These are phyloP conservation scores for Polyommatus icarus DNA, from an alignment of 2,888 invertebrate genomes.

Conservation along the genomic window DNA sequence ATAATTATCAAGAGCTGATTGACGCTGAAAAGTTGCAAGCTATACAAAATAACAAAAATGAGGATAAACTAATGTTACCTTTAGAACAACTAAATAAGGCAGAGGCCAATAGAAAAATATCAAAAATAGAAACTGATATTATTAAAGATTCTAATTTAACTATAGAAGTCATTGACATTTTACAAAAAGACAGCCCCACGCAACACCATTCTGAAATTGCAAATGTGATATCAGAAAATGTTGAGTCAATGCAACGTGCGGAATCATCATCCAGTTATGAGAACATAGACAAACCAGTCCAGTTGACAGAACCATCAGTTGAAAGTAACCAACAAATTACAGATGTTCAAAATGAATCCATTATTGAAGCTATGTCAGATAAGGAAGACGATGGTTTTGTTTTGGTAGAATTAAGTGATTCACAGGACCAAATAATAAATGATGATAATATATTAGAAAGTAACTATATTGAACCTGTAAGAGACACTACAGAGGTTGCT, in stretches of 20 bases:
- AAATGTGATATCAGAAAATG: not conserved
- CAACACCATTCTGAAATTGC: not conserved
- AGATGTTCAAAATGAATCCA: constrained; percentile 31
- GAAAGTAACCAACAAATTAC: not conserved
- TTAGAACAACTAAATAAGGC: not conserved
- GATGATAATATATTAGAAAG: constrained; percentile 32
- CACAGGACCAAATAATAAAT: constrained; percentile 11
- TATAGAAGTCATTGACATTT: not conserved
- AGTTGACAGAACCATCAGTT: not conserved
- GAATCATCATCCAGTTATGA: not conserved
- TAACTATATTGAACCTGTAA: constrained; percentile 36
- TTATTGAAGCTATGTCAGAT: constrained; percentile 32
- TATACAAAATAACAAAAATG: not conserved
- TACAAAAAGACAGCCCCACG: not conserved
- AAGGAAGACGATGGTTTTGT: constrained; percentile 38
- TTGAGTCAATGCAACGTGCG: not conserved
- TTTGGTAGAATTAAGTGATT: constrained; percentile 36
- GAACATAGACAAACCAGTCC: not conserved
- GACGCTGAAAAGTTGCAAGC: constrained; percentile 49
- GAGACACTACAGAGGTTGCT: constrained; percentile 40
- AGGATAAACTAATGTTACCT: not conserved
- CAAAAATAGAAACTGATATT: not conserved
- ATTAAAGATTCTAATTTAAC: not conserved
- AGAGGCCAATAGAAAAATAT: not conserved
- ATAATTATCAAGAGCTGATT: constrained; percentile 54